These are phyloP conservation scores for Clarias macrocephalus DNA, from an alignment of 2,113 vertebrate genomes.

Conservation along the genomic window DNA sequence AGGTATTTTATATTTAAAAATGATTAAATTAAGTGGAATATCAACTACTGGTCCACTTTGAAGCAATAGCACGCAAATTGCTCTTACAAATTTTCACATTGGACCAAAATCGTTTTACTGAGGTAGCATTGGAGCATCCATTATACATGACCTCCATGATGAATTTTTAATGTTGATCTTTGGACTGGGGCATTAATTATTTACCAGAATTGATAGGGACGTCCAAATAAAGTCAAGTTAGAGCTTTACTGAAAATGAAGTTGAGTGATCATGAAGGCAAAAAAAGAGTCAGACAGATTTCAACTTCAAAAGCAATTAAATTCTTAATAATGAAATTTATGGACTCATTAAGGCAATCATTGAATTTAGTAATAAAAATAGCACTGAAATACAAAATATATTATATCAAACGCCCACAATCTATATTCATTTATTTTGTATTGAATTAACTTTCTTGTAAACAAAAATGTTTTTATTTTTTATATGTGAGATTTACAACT, in stretches of 20 bases:
- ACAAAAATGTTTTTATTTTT: neutral
- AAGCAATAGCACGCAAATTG: neutral
- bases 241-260: constrained; percentile 26
- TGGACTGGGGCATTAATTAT: constrained; percentile 44
- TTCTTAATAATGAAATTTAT: neutral
- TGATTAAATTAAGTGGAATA: neutral
- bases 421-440: neutral
- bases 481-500: neutral
- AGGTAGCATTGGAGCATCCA: constrained; percentile 29
- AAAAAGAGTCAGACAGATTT: neutral
- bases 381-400: neutral
- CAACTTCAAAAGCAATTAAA: neutral
- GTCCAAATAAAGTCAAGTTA: constrained; percentile 41
- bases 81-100: neutral
- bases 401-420: neutral
- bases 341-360: neutral
- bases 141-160: constrained; percentile 41
- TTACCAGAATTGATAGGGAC: constrained; percentile 43
- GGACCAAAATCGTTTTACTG: neutral
- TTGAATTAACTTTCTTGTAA: neutral
- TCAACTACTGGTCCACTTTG: neutral
- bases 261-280: neutral
- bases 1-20: no score
- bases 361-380: no score
- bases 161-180: constrained; percentile 47